Base-by-base conservation (phyloP, 2,888 invertebrate genomes). In the Brachyopa scutellaris region DNA sequence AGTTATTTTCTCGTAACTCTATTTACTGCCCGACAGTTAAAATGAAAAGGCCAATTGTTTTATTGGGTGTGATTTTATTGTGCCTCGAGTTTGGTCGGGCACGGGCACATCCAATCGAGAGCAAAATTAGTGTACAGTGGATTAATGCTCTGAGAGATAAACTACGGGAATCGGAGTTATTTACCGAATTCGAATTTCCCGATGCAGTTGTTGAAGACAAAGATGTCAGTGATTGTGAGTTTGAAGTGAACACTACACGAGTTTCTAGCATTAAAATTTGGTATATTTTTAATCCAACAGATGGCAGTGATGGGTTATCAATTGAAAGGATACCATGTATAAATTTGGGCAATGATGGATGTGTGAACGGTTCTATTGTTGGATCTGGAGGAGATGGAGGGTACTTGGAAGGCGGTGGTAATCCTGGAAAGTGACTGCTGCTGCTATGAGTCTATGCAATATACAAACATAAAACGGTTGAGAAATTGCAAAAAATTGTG, bases 261-360 rank as follows among this genome's bases (percentile, higher is more conserved):
- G n/a, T n/a, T n/a, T n/a, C n/a, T n/a, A n/a, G n/a, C n/a, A n/a
- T n/a, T n/a, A n/a, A n/a, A n/a, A n/a, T n/a, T n/a, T n/a, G n/a
- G n/a, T n/a, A n/a, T n/a, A n/a, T n/a, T n/a, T n/a, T n/a, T n/a
- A n/a, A 40, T 38, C 8, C 13, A 13, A 13, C n/a, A 23, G 29
- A 31, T 36, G 64, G 51, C 8, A 17, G 19, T 17, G 45, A 61
- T 6, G 53, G 55, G 21, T 6, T 53, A 2, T 61, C 69, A 1
- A 9, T 1, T n/a, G 62, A 73, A 59, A 76, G 23, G 23, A 23
- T n/a, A 0, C 19, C 79, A 6, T 90, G 90, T 66, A 86, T 88
- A 8, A 90, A 90, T 84, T 85, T 92, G 89, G 92, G 92, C 89
- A 92, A 92, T 84, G 92, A 92, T 11, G 92, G 92, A 0, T 92